These are phyloP conservation scores for Tortrix viridana DNA, from an alignment of 2,888 invertebrate species.

Conservation along the genomic window DNA sequence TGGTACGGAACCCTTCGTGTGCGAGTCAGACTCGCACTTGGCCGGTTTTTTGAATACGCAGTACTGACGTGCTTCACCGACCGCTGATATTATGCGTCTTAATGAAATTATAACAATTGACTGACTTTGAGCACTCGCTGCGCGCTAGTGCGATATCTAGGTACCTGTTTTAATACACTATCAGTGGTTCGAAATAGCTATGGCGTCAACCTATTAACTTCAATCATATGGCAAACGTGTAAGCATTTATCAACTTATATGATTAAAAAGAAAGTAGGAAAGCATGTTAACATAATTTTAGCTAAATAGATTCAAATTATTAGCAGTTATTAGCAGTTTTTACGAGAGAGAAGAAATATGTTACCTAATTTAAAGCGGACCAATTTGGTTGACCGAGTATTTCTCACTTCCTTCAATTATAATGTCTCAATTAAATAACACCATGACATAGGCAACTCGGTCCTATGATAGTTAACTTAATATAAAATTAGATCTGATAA, in stretches of 20 bases:
- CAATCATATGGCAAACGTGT: neutral
- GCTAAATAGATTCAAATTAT: neutral
- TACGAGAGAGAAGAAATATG: constrained; percentile 7
- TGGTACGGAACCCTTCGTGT: too few species aligned
- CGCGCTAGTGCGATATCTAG: too few species aligned
- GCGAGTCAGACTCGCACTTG: too few species aligned
- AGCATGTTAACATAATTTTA: neutral
- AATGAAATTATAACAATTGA: too few species aligned
- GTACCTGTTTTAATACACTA: too few species aligned
- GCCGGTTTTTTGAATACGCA: too few species aligned
- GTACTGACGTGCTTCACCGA: too few species aligned
- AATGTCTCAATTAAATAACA: constrained; percentile 2
- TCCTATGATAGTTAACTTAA: neutral
- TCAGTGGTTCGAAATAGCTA: constrained; percentile 35
- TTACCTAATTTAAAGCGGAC: constrained; percentile 31
- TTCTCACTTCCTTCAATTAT: constrained; percentile 1
- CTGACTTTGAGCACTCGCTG: too few species aligned
- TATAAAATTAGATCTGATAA: neutral
- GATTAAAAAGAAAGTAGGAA: neutral
- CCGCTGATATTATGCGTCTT: too few species aligned
- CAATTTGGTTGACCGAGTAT: constrained; percentile 21
- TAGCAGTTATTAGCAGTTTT: neutral
- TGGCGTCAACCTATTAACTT: constrained; percentile 32
- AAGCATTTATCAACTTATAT: neutral
- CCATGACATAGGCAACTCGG: neutral